Conservation (phyloP, 1,140 invertebrate species). For the Plectrocnemia conspersa region DNA sequence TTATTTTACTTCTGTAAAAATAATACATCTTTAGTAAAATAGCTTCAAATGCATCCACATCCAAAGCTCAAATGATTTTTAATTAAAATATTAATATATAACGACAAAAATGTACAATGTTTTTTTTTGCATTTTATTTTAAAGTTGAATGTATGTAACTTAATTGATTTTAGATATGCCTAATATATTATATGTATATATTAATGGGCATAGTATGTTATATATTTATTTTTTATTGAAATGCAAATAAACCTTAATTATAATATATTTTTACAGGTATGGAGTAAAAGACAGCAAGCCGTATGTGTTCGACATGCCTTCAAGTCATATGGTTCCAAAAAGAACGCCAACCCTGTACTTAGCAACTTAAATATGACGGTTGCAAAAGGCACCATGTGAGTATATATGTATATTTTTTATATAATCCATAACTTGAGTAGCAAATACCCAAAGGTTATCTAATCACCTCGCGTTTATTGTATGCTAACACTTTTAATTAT, state of each 20-base stretch:
- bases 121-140: background rate
- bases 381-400: conserved; percentile 87
- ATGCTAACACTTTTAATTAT: conserved; percentile 12
- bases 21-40: too few species aligned
- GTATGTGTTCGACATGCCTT: conserved; percentile 78
- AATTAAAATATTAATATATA: background rate
- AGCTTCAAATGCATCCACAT: too few species aligned
- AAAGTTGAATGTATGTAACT: background rate
- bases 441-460: background rate
- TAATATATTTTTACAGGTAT: conserved; percentile 43
- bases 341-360: conserved; percentile 75
- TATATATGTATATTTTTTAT: too few species aligned
- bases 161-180: background rate
- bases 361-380: conserved; percentile 87
- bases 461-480: conserved; percentile 9
- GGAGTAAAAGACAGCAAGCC: conserved; percentile 67
- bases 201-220: background rate
- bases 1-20: too few species aligned
- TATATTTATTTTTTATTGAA: background rate
- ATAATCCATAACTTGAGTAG: too few species aligned
- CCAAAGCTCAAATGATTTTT: too few species aligned
- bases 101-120: background rate
- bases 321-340: conserved; percentile 82
- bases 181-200: background rate
- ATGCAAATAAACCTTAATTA: background rate